These are phyloP conservation scores for Eilema depressum DNA, from an alignment of 2,888 invertebrate species.

Conservation along the genomic window DNA sequence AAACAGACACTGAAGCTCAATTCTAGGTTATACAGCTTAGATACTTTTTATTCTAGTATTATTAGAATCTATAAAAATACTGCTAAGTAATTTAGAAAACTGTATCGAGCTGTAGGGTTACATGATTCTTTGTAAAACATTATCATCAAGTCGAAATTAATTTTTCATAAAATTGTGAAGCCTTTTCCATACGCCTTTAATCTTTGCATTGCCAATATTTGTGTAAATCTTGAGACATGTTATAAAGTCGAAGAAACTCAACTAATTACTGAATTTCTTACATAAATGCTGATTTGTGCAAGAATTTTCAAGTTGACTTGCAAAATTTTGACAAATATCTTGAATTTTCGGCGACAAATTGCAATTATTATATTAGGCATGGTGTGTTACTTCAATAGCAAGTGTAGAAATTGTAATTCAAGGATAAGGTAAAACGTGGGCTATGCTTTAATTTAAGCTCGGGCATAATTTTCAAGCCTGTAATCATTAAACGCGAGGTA, in stretches of 20 bases:
- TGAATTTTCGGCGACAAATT: slow-evolving; percentile 23
- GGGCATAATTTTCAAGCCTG: neutral
- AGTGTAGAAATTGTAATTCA: slow-evolving; percentile 8
- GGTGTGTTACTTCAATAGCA: slow-evolving; percentile 13
- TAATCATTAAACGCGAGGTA: slow-evolving; percentile 3
- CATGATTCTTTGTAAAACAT: too few species aligned
- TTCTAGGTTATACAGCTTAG: neutral
- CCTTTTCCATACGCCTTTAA: slow-evolving; percentile 27
- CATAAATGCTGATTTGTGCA: slow-evolving; percentile 39
- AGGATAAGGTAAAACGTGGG: neutral
- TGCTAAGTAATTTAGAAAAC: neutral
- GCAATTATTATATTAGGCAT: slow-evolving; percentile 19
- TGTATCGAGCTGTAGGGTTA: too few species aligned
- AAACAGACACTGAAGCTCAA: neutral
- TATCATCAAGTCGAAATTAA: neutral
- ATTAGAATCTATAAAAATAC: neutral
- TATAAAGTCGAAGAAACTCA: slow-evolving; percentile 45
- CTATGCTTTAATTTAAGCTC: neutral
- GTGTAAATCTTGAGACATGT: slow-evolving; percentile 34
- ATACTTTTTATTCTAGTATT: neutral
- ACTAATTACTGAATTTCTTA: slow-evolving; percentile 47
- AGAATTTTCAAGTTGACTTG: slow-evolving; percentile 26
- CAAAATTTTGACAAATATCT: slow-evolving; percentile 26
- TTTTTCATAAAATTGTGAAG: neutral
- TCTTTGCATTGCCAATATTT: slow-evolving; percentile 42